Conservation (phyloP, 1,140 invertebrate genomes). For the Drosophila sp. region DNA sequence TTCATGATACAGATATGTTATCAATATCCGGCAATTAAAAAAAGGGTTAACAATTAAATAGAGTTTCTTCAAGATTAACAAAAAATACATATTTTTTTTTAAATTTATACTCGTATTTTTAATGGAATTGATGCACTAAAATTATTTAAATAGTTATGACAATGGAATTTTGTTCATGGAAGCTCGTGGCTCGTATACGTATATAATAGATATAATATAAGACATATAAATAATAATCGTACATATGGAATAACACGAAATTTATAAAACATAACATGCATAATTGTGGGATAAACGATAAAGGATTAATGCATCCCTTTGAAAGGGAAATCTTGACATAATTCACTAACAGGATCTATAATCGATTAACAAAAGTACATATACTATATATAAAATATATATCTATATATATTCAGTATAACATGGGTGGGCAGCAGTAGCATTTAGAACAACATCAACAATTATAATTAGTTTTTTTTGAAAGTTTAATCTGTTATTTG, state of each 20-base stretch:
- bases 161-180: conserved; percentile 34
- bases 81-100: conserved; percentile 3
- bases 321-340: no score
- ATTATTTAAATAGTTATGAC: conserved; percentile 8
- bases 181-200: conserved; percentile 16
- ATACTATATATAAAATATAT: background rate
- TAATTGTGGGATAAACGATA: no score
- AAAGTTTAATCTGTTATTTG: no score
- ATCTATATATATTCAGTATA: no score
- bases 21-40: no score
- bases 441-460: no score
- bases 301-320: no score
- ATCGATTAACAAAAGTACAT: no score
- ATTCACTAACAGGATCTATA: no score
- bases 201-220: conserved; percentile 16
- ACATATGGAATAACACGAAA: background rate
- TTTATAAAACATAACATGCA: conserved; percentile 11
- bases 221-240: conserved; percentile 20
- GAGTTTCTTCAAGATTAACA: background rate
- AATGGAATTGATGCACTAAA: conserved; percentile 1
- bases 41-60: background rate
- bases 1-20: background rate
- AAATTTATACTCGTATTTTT: conserved; percentile 6
- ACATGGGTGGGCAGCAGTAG: no score
- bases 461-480: no score